phyloP scores from a whole-genome alignment of 2,888 invertebrate species.

The Lymantria monacha region DNA sequence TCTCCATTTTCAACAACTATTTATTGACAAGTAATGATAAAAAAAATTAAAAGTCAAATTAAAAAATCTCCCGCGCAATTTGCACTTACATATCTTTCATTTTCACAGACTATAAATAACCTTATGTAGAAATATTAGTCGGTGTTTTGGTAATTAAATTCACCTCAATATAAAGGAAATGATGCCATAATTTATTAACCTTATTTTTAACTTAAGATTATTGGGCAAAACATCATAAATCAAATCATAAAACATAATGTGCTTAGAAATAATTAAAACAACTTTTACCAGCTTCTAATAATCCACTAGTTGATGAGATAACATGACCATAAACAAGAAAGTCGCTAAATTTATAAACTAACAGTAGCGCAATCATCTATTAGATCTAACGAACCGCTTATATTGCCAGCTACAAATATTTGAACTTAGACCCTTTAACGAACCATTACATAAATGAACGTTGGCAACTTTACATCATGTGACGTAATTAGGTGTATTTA shows the following conservation, averaged over 20 bases:
- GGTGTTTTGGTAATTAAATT: too few relatives aligned
- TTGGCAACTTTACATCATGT: slow-evolving; percentile 12
- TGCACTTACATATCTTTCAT: too few relatives aligned
- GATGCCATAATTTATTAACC: too few relatives aligned
- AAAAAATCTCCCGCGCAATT: too few relatives aligned
- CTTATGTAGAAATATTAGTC: too few relatives aligned
- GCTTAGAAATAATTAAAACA: background rate
- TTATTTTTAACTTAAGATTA: too few relatives aligned
- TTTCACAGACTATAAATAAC: too few relatives aligned
- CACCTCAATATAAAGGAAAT: too few relatives aligned
- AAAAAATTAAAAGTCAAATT: too few relatives aligned
- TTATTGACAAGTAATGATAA: too few relatives aligned
- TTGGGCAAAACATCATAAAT: background rate
- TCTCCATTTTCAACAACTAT: too few relatives aligned
- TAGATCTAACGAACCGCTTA: slow-evolving; percentile 7
- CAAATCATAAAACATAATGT: background rate
- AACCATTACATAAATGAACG: slow-evolving; percentile 15
- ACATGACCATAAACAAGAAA: background rate
- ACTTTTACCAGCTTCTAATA: background rate
- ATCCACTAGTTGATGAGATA: background rate
- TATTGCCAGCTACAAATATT: slow-evolving; percentile 6
- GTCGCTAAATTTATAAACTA: slow-evolving; percentile 3
- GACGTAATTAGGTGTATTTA: background rate
- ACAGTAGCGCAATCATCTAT: slow-evolving; percentile 4
- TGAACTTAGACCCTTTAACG: slow-evolving; percentile 25